Percentiles rank a stretch among this genome's conserved stretches.
Evolutionary conservation across 2,113 vertebrate species (phyloP).

Genomic region (Myrmophylax atrothorax): DNA sequence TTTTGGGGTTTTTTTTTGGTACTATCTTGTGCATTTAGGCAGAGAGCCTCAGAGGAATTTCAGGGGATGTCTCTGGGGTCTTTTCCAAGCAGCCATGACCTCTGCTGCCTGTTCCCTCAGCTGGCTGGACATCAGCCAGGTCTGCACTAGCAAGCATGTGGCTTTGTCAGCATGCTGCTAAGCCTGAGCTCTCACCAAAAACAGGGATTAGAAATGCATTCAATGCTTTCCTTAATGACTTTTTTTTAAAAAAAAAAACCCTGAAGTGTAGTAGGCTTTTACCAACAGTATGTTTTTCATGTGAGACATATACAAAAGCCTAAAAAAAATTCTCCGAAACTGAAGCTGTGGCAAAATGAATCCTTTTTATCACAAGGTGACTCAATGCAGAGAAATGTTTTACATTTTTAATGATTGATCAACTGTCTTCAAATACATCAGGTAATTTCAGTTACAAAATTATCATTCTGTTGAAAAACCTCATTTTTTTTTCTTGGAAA

Average conservation of each 20-base stretch:
- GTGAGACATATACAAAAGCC: neutral
- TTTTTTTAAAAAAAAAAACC: neutral
- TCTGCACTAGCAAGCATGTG: neutral
- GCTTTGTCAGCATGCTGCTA: neutral
- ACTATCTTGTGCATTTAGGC: neutral
- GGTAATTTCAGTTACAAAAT: neutral
- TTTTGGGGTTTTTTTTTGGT: neutral
- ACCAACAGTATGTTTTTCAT: neutral
- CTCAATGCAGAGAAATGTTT: slow-evolving; percentile 1
- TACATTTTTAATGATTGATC: neutral
- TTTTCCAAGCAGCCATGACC: neutral
- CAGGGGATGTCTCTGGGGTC: neutral
- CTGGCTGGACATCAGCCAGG: slow-evolving; percentile 44
- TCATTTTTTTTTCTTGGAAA: neutral
- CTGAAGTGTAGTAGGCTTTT: neutral
- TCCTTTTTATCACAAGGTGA: neutral
- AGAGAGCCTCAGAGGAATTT: neutral
- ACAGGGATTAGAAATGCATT: neutral
- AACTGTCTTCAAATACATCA: neutral
- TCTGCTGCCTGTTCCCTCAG: neutral
- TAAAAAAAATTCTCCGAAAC: neutral
- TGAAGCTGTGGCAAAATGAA: neutral
- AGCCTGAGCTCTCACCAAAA: slow-evolving; percentile 18
- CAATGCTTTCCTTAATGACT: neutral
- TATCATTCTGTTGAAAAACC: neutral